phyloP scores from a whole-genome alignment of 2,113 vertebrate genomes.

The Terrapene triunguis region DNA sequence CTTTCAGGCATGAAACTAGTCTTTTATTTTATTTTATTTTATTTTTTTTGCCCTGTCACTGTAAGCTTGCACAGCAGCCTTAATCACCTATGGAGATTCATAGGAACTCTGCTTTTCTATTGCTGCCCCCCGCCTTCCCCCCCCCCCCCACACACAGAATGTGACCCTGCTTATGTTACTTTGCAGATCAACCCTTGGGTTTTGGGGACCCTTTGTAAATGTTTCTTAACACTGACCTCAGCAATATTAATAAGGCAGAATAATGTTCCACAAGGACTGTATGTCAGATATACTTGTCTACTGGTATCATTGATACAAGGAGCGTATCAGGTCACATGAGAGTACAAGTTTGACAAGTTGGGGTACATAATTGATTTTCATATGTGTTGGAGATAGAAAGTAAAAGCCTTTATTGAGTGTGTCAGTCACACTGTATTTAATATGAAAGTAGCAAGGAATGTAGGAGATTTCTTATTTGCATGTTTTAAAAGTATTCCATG shows the following conservation, averaged over 20 bases:
- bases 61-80: neutral
- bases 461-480: neutral
- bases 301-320: neutral
- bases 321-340: neutral
- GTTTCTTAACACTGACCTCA: neutral
- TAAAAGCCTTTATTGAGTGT: neutral
- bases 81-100: slow-evolving; percentile 28
- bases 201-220: neutral
- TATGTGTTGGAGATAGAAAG: neutral
- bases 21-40: neutral
- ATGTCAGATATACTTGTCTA: neutral
- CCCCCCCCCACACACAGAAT: neutral
- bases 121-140: neutral
- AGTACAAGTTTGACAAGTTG: neutral
- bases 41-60: neutral
- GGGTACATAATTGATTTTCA: neutral
- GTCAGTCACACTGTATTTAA: neutral
- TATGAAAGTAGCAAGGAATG: neutral
- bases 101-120: neutral
- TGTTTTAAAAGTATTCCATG: neutral
- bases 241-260: neutral
- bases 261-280: neutral
- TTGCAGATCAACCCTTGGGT: fast-evolving
- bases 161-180: neutral
- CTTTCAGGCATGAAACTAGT: neutral